Evolutionary conservation across 2,113 vertebrate genomes (phyloP).

Genomic region (Limanda limanda): DNA sequence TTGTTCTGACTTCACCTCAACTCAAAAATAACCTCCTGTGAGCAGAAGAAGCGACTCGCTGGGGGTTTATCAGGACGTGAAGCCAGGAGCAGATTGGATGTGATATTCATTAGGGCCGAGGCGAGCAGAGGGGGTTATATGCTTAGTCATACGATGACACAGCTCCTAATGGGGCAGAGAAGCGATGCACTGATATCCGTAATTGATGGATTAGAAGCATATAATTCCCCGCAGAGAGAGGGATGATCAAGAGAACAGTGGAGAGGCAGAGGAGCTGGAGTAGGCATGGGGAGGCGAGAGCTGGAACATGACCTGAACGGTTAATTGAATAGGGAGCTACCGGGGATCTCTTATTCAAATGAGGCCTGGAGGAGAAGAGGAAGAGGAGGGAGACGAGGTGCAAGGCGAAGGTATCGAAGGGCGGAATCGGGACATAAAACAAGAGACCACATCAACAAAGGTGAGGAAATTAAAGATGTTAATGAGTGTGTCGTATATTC

Average conservation of each 20-base stretch:
- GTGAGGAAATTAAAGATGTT: conserved; percentile 18
- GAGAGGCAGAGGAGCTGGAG: conserved; percentile 36
- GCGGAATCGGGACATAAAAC: conserved; percentile 10
- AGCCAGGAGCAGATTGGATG: conserved; percentile 54
- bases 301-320: conserved; percentile 66
- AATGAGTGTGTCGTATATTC: conserved; percentile 34
- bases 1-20: not conserved
- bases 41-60: not conserved
- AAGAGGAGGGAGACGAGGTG: conserved; percentile 6
- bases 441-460: not conserved
- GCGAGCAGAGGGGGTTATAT: conserved; percentile 60
- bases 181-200: conserved; percentile 79
- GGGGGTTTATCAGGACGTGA: not conserved
- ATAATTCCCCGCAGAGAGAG: conserved; percentile 70
- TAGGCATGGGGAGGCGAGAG: conserved; percentile 49
- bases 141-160: conserved; percentile 74
- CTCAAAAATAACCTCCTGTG: not conserved
- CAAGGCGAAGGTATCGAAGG: not conserved
- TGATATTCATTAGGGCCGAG: conserved; percentile 58
- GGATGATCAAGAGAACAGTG: conserved; percentile 66
- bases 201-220: conserved; percentile 82
- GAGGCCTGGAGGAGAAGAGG: conserved; percentile 43
- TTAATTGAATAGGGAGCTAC: conserved; percentile 72
- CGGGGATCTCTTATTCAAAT: conserved; percentile 69
- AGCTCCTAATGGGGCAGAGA: conserved; percentile 71